Evolutionary conservation across 2,113 vertebrate species (phyloP).

Genomic region (Pica pica): DNA sequence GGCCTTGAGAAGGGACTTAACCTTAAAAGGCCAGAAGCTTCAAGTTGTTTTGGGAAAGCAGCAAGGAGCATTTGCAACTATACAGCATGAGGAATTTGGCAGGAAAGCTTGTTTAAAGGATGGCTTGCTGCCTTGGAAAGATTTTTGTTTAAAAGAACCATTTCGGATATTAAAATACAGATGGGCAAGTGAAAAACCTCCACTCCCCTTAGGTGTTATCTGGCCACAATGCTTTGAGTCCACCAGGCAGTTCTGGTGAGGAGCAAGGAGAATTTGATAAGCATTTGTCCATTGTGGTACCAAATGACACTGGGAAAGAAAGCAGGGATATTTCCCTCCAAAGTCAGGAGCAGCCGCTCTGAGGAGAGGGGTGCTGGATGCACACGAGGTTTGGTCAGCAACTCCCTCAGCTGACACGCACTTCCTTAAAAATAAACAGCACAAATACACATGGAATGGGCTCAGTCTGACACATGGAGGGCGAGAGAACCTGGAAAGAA

Average conservation of each 20-base stretch:
- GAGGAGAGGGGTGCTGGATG: neutral
- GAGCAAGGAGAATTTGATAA: neutral
- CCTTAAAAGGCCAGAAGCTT: slow-evolving; percentile 45
- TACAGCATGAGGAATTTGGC: neutral
- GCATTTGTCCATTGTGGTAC: neutral
- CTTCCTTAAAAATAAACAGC: neutral
- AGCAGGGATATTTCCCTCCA: neutral
- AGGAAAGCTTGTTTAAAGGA: slow-evolving; percentile 10
- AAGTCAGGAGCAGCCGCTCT: neutral
- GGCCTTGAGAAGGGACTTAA: neutral
- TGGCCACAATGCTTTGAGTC: neutral
- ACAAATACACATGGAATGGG: neutral
- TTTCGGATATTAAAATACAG: neutral
- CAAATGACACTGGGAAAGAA: neutral
- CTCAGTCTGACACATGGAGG: neutral
- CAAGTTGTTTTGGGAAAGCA: slow-evolving; percentile 7
- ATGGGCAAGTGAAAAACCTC: neutral
- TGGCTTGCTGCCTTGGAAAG: neutral
- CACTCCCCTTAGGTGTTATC: neutral
- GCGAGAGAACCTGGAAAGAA: neutral
- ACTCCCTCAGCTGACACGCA: neutral
- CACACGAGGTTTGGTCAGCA: neutral
- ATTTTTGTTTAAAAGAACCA: neutral
- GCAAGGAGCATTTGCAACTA: neutral
- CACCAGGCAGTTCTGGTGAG: neutral